These are phyloP conservation scores for Pungitius pungitius DNA, from an alignment of 2,113 vertebrate species.

Conservation along the genomic window DNA sequence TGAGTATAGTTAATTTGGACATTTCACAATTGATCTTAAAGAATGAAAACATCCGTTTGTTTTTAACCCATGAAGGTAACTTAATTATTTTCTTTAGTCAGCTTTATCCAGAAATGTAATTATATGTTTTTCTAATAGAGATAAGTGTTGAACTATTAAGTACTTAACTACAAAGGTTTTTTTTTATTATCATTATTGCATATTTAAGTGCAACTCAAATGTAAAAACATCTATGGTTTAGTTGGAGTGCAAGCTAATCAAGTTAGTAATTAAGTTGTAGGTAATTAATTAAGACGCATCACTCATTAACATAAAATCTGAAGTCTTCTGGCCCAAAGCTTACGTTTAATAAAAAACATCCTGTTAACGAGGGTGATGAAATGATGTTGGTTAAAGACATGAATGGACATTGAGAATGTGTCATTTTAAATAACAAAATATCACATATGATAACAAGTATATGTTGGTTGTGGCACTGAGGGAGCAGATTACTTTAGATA, in stretches of 20 bases:
- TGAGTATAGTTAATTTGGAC: neutral
- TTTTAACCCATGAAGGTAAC: neutral
- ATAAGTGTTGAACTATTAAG: neutral
- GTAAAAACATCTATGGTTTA: neutral
- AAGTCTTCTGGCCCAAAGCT: neutral
- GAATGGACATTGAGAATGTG: neutral
- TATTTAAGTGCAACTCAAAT: neutral
- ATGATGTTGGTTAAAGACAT: too few relatives aligned
- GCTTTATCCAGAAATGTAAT: neutral
- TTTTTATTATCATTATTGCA: neutral
- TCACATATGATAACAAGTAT: neutral
- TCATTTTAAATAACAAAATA: neutral
- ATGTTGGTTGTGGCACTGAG: neutral
- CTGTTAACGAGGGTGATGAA: neutral
- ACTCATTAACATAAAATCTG: neutral
- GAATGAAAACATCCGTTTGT: neutral
- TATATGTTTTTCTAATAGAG: neutral
- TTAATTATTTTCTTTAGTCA: neutral
- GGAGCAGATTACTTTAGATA: neutral
- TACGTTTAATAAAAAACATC: slow-evolving; percentile 4
- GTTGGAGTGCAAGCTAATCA: neutral
- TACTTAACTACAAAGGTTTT: neutral
- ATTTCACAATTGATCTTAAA: neutral
- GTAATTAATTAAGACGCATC: neutral
- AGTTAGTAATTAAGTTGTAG: neutral